Conservation (phyloP, 2,113 vertebrate genomes). For the Muntiacus muntjak region DNA sequence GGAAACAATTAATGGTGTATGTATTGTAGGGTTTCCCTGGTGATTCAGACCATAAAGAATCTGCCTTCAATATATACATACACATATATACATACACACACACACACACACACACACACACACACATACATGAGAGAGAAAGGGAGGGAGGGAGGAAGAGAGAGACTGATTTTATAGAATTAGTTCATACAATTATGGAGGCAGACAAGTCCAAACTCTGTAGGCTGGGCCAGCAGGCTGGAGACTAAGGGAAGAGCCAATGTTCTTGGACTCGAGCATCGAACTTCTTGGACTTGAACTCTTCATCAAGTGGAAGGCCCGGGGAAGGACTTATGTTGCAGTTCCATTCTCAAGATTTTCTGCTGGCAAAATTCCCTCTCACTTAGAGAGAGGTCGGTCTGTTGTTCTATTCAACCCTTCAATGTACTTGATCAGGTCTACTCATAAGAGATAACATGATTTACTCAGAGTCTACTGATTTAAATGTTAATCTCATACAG, state of each 20-base stretch:
- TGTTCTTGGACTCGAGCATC: neutral
- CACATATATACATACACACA: too few relatives aligned
- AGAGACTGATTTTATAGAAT: neutral
- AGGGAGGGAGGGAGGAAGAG: rapidly evolving
- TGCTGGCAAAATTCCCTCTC: neutral
- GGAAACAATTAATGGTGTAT: neutral
- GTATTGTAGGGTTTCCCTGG: neutral
- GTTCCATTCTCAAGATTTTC: neutral
- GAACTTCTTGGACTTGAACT: neutral
- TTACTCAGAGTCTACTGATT: neutral
- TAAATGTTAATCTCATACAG: neutral
- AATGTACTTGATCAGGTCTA: neutral
- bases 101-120: too few relatives aligned
- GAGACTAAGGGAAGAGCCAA: neutral
- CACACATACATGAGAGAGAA: too few relatives aligned
- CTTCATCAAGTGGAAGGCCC: neutral
- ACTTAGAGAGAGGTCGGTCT: neutral
- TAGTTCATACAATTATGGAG: neutral
- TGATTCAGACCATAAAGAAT: neutral
- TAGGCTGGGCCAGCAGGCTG: neutral
- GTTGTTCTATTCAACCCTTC: neutral
- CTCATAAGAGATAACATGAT: neutral
- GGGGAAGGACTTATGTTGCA: neutral
- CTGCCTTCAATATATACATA: neutral
- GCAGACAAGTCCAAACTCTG: neutral